Base-by-base conservation (phyloP, 2,888 invertebrate species). In the Coelinius sp. region DNA sequence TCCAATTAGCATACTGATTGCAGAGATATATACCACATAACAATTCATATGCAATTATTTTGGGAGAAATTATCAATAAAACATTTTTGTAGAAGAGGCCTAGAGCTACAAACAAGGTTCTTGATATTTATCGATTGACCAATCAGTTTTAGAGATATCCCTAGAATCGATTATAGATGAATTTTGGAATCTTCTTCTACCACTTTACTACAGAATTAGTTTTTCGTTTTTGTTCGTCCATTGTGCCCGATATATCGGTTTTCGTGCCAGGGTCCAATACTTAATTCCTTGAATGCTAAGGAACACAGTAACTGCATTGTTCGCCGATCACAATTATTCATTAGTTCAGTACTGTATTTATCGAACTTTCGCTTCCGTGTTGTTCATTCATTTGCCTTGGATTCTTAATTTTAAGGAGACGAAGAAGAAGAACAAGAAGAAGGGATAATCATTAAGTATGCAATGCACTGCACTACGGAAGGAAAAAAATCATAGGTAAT, bases 251-350 rank as follows among this genome's bases (percentile, higher is more conserved):
- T n/a, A 5, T 2, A 1, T 41, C 41, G n/a, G n/a, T 4, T n/a
- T 20, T n/a, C 27, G 64, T 76, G 77, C 77, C 77, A 78, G 41
- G 80, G 78, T n/a, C 77, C 53, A 22, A 10, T 22, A n/a, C 31
- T 63, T 22, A 27, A 53, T 62, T 35, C 12, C 10, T 17, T 24
- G 76, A 78, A 74, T 78, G 74, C 65, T 73, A 78, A 76, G 17
- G 7, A 72, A n/a, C 3, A 5, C 5, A 22, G 2, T 59, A 31
- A 35, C 31, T 35, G 35, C 59, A 31, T 59, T 17, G 12, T 24
- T 53, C 27, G n/a, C n/a, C 24, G 12, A 53, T 1, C 24, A 53
- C 12, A 53, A 53, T 49, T 49, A 17, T 5, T 49, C 44, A 49
- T 17, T 49, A 20, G 5, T 14, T 44, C n/a, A 44, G n/a, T 4